Base-by-base conservation (phyloP, 2,797 vertebrate genomes). In the Eidolon dupreanum region DNA sequence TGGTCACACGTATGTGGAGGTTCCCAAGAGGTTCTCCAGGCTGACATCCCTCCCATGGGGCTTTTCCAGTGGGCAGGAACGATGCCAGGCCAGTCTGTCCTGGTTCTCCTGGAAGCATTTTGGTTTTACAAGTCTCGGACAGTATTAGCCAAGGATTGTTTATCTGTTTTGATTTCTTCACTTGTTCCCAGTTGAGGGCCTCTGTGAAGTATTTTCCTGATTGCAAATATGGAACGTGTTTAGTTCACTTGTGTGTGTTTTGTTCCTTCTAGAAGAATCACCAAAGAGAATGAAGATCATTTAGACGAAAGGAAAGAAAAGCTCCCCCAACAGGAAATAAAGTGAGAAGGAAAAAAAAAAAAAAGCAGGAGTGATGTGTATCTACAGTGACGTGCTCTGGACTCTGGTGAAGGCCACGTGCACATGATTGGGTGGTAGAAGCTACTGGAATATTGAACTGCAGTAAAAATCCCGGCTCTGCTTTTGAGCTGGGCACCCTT, bases 151-250 rank as follows among this genome's bases (percentile, higher is more conserved):
- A 93, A 88, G 90, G 61, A 31, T 19, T 94, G 95, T 95, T 96
- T 95, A 91, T 96, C 93, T 94, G 88, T 87, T 95, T 93, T 90
- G 88, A 71, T 89, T 93, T 81, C 59, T 90, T 90, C 43, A 24
- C 26, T 91, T 73, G 82, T 97, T 95, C 96, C 96, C 95, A 97
- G 93, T 71, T 53, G 74, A 97, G 95, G 96, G 96, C 97, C 98
- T 98, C 96, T 97, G 96, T 49, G 96, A 97, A 97, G 94, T 77
- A 92, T 98, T 98, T 98, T 94, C 96, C 89, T 85, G 90, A 90
- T 95, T 97, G 96, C 93, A 97, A 96, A 93, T 53, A 71, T 28
- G 87, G 95, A 94, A 95, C 95, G 97, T 97, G 93, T 97, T 98
- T 85, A 74, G 53, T 89, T 94, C 95, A 93, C 96, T 89, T 49